Evolutionary conservation across 2,113 vertebrate genomes (phyloP).

Genomic region (Ameiurus melas): DNA sequence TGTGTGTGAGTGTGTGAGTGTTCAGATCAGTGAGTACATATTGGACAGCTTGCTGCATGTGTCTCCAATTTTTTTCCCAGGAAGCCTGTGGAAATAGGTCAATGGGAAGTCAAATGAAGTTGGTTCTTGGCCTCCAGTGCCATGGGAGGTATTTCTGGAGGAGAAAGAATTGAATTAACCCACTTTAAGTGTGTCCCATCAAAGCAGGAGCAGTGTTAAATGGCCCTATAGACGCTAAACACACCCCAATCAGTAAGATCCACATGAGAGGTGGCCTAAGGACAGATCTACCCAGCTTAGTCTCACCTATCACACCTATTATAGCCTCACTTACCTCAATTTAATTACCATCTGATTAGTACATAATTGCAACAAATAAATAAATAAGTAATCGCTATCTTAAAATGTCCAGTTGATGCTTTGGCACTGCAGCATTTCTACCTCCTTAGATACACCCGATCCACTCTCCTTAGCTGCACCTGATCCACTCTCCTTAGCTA

Average conservation of each 20-base stretch:
- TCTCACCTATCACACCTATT: background rate
- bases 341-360: background rate
- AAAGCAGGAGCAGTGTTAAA: constrained; percentile 53
- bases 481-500: too few relatives aligned
- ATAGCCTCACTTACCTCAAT: background rate
- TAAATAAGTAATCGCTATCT: background rate
- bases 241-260: constrained; percentile 53
- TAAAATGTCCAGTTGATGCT: background rate
- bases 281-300: background rate
- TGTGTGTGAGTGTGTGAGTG: constrained; percentile 1
- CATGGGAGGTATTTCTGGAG: constrained; percentile 73
- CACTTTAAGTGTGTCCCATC: constrained; percentile 69
- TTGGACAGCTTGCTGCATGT: background rate
- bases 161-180: constrained; percentile 76
- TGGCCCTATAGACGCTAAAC: constrained; percentile 56
- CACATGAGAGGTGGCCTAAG: constrained; percentile 53
- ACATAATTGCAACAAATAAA: background rate
- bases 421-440: background rate
- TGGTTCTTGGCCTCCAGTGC: constrained; percentile 72
- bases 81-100: constrained; percentile 72
- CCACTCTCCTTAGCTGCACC: too few relatives aligned
- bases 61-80: constrained; percentile 59
- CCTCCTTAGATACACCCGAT: too few relatives aligned
- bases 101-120: constrained; percentile 74
- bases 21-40: constrained; percentile 7